A percentile compares a stretch with the other conserved stretches of the same genome.
phyloP scores from a whole-genome alignment of 2,888 invertebrate species.

The Lasioglossum oenotherae region DNA sequence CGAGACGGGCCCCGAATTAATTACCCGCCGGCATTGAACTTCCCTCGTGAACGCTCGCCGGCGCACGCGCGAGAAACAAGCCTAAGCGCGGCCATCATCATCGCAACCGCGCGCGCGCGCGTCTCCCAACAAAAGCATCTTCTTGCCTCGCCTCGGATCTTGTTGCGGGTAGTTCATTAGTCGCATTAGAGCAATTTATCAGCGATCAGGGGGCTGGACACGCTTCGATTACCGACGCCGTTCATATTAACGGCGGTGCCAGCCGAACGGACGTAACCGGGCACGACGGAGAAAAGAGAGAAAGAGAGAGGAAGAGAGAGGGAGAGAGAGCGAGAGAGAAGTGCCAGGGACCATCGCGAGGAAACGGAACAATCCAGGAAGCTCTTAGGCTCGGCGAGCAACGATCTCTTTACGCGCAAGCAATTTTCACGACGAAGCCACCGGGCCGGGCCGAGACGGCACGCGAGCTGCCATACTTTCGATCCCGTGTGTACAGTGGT shows the following conservation, averaged over 20 bases:
- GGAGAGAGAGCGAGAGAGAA: neutral
- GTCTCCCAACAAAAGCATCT: conserved; percentile 22
- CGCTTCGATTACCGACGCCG: conserved; percentile 64
- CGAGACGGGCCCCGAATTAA: conserved; percentile 59
- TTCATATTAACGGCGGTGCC: conserved; percentile 49
- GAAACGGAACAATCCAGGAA: conserved; percentile 79
- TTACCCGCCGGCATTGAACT: conserved; percentile 53
- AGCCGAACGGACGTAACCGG: conserved; percentile 15
- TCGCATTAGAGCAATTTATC: conserved; percentile 70
- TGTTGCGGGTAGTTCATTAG: conserved; percentile 67
- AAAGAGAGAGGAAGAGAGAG: neutral
- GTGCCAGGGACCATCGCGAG: neutral
- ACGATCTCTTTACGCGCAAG: conserved; percentile 84
- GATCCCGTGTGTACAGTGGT: conserved; percentile 35
- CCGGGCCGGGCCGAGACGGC: conserved; percentile 80
- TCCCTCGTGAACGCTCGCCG: conserved; percentile 22
- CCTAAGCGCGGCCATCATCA: conserved; percentile 19
- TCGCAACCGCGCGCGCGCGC: neutral
- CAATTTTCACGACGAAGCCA: conserved; percentile 83
- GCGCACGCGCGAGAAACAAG: neutral
- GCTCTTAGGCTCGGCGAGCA: conserved; percentile 76
- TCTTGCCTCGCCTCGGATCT: conserved; percentile 16
- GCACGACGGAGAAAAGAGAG: conserved; percentile 13
- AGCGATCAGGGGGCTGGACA: conserved; percentile 65
- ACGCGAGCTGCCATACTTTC: conserved; percentile 79